A percentile compares a stretch with the other conserved stretches of the same genome.
Evolutionary conservation across 1,140 invertebrate species (phyloP).

Genomic region (Helicoverpa zea): DNA sequence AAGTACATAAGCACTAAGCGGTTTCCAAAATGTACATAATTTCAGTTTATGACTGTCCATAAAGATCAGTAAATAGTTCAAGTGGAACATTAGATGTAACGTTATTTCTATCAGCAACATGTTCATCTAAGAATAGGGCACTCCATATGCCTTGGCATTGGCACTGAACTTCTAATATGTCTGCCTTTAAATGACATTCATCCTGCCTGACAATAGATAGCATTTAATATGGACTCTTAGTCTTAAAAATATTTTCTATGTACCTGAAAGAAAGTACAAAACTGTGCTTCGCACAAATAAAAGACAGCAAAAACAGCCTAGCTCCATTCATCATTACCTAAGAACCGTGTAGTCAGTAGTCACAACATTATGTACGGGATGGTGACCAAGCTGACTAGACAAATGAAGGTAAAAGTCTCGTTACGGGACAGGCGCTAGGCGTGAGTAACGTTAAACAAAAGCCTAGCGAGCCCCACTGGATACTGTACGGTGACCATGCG

Average conservation of each 20-base stretch:
- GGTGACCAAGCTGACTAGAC: background rate
- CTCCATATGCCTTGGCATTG: background rate
- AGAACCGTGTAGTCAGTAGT: background rate
- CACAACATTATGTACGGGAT: background rate
- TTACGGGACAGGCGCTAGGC: background rate
- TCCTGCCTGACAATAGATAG: no score
- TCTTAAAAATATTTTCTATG: no score
- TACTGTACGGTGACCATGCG: background rate
- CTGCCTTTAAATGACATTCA: background rate
- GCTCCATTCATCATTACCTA: no score
- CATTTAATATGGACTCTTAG: no score
- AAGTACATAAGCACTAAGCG: no score
- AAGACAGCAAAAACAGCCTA: no score
- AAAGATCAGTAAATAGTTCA: background rate
- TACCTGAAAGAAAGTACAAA: no score
- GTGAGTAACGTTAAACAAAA: constrained; percentile 15
- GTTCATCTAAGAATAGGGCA: background rate
- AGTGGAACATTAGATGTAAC: background rate
- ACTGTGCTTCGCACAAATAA: no score
- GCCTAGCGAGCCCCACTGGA: background rate
- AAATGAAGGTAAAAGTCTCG: constrained; percentile 18
- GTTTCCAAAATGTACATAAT: no score
- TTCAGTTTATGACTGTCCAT: no score
- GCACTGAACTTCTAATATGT: background rate
- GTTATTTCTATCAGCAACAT: background rate